Evolutionary conservation across 2,888 invertebrate species (phyloP).

Genomic region (Priocnemis perturbator): DNA sequence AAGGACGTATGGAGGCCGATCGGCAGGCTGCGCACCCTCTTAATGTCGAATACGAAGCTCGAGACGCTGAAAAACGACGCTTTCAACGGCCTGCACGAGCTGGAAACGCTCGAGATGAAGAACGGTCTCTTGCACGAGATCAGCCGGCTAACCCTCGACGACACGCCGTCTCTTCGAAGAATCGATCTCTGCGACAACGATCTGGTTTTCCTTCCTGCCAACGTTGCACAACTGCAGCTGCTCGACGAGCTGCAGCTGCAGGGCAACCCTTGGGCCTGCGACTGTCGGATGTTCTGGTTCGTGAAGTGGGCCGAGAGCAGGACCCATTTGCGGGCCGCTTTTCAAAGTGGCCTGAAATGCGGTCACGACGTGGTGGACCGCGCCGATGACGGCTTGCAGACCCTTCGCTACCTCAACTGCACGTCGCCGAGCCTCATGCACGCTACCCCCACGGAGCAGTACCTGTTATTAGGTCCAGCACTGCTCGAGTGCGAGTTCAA

Average conservation of each 20-base stretch:
- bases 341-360: conserved; percentile 82
- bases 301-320: conserved; percentile 79
- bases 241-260: conserved; percentile 82
- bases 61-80: conserved; percentile 81
- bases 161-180: conserved; percentile 67
- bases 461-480: conserved; percentile 80
- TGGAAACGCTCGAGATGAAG: conserved; percentile 83
- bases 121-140: conserved; percentile 67
- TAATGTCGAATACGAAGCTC: conserved; percentile 81
- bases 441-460: conserved; percentile 79
- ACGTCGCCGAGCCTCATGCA: conserved; percentile 80
- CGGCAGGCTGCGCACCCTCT: conserved; percentile 77
- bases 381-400: conserved; percentile 82
- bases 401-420: conserved; percentile 85
- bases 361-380: conserved; percentile 62
- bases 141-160: conserved; percentile 58
- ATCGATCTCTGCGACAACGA: conserved; percentile 79
- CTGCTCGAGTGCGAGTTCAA: conserved; percentile 86
- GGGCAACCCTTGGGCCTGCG: conserved; percentile 90
- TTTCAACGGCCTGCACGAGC: conserved; percentile 80
- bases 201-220: conserved; percentile 83
- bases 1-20: conserved; percentile 76
- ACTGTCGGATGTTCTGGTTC: conserved; percentile 91
- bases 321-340: conserved; percentile 71
- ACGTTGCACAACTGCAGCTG: conserved; percentile 80